phyloP scores from a whole-genome alignment of 2,113 vertebrate genomes.

The Herpetotheres cachinnans region DNA sequence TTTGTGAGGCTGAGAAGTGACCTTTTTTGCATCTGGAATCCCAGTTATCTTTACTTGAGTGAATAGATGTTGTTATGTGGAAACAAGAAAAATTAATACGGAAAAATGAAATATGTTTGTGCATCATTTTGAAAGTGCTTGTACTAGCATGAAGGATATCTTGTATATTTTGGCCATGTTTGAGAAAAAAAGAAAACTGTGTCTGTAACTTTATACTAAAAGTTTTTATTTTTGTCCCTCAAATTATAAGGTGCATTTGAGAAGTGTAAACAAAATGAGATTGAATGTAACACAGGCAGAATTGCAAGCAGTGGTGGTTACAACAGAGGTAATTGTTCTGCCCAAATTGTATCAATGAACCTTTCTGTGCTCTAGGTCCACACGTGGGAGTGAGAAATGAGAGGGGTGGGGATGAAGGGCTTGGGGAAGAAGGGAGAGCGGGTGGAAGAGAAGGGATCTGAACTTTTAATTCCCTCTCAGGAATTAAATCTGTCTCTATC shows the following conservation, averaged over 20 bases:
- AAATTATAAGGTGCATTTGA: slow-evolving; percentile 54
- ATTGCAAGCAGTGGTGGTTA: background rate
- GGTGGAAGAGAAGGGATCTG: background rate
- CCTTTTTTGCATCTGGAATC: background rate
- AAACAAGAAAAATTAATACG: background rate
- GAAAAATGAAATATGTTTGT: background rate
- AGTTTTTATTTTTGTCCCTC: slow-evolving; percentile 61
- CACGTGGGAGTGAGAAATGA: background rate
- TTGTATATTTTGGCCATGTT: background rate
- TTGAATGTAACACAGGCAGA: background rate
- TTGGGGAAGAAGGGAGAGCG: background rate
- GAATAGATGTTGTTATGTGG: background rate
- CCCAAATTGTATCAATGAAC: background rate
- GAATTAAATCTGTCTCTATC: background rate
- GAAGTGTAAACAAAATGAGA: slow-evolving; percentile 25
- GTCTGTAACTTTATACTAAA: background rate
- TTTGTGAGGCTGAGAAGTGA: background rate
- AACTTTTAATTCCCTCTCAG: background rate
- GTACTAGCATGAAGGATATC: background rate
- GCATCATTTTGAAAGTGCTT: background rate
- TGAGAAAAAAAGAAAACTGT: background rate
- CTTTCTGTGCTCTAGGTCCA: background rate
- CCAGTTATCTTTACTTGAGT: background rate
- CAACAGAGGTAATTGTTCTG: slow-evolving; percentile 21
- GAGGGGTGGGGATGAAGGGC: background rate